Percentiles rank a stretch among this genome's conserved stretches.
phyloP scores from a whole-genome alignment of 2,888 invertebrate species.

The Myopa testacea region DNA sequence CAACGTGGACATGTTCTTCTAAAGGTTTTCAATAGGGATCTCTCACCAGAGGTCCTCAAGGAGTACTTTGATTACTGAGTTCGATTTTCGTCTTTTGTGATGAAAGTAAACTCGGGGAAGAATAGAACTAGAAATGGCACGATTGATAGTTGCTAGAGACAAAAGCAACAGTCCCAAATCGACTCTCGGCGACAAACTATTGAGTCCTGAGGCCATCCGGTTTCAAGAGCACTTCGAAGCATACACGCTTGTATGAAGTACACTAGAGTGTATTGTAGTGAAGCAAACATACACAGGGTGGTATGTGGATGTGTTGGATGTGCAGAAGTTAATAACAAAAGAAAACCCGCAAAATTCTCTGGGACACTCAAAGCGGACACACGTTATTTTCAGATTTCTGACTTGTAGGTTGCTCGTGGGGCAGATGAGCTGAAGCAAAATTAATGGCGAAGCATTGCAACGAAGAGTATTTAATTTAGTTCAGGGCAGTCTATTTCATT shows the following conservation, averaged over 20 bases:
- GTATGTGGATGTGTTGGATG: neutral
- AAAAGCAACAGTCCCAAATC: neutral
- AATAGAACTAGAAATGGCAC: neutral
- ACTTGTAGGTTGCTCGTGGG: neutral
- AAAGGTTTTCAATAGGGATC: too few relatives aligned
- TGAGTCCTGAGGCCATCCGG: neutral
- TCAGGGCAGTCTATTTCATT: too few relatives aligned
- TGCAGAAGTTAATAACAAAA: neutral
- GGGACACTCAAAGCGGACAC: conserved; percentile 3
- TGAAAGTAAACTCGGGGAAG: too few relatives aligned
- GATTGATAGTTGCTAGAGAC: neutral
- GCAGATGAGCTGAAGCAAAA: neutral
- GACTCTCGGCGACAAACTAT: neutral
- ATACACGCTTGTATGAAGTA: too few relatives aligned
- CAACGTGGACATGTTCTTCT: too few relatives aligned
- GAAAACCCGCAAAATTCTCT: neutral
- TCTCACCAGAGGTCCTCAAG: too few relatives aligned
- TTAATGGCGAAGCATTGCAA: too few relatives aligned
- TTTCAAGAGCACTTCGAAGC: neutral
- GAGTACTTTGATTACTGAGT: too few relatives aligned
- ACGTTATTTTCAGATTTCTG: neutral
- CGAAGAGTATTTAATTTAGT: too few relatives aligned
- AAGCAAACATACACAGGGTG: neutral
- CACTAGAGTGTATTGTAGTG: too few relatives aligned
- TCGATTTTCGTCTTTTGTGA: too few relatives aligned